Percentiles rank a stretch among this genome's conserved stretches.
phyloP scores from a whole-genome alignment of 1,140 invertebrate species.

The Camponotus floridanus region DNA sequence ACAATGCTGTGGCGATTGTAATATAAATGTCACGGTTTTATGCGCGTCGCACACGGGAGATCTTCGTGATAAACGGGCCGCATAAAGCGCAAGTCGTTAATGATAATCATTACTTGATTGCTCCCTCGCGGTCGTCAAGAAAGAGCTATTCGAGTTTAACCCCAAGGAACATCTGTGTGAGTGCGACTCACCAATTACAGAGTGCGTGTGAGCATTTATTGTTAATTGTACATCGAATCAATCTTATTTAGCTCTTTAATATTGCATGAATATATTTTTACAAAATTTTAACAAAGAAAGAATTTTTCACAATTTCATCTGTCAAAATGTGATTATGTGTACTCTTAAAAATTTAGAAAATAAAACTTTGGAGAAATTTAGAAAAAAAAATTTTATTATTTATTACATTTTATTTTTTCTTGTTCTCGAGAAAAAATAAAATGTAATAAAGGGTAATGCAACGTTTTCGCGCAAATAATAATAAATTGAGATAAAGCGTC shows the following conservation, averaged over 20 bases:
- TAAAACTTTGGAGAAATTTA: too few species aligned
- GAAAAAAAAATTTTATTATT: too few species aligned
- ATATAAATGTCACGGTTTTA: slow-evolving; percentile 10
- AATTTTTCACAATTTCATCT: not conserved
- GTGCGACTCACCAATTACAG: slow-evolving; percentile 9
- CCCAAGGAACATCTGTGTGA: not conserved
- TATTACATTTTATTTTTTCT: too few species aligned
- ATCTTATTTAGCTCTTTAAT: not conserved
- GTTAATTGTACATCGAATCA: not conserved
- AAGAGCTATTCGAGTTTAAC: slow-evolving; percentile 3
- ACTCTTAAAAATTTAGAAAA: too few species aligned
- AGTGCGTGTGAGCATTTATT: not conserved
- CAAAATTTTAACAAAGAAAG: too few species aligned
- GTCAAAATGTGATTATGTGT: not conserved
- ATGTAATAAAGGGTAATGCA: not conserved
- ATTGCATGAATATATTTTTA: not conserved
- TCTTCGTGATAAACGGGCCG: slow-evolving; percentile 31
- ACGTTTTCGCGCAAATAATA: not conserved
- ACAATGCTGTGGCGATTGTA: not conserved
- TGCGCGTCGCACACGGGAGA: slow-evolving; percentile 28
- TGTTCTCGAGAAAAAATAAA: not conserved
- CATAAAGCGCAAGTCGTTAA: slow-evolving; percentile 29
- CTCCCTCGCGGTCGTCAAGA: slow-evolving; percentile 22
- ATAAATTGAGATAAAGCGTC: not conserved
- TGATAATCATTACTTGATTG: slow-evolving; percentile 48